A percentile compares a stretch with the other conserved stretches of the same genome.
Evolutionary conservation across 2,113 vertebrate genomes (phyloP).

Genomic region (Tachysurus vachellii): DNA sequence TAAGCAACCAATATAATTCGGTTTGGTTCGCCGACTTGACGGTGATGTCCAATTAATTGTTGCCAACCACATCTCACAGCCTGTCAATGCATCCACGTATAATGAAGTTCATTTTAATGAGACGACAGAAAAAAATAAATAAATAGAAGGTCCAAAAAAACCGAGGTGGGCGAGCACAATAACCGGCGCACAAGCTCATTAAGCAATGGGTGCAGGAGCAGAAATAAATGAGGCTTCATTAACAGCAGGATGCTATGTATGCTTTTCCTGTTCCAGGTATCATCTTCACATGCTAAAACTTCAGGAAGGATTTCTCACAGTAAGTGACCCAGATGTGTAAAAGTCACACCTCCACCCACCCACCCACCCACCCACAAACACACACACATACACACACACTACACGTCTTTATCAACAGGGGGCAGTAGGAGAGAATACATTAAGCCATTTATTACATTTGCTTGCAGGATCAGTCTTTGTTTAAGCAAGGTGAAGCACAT

Average conservation of each 20-base stretch:
- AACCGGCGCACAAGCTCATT: constrained; percentile 40
- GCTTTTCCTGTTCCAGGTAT: constrained; percentile 21
- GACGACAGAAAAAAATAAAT: constrained; percentile 8
- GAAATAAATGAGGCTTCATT: constrained; percentile 37
- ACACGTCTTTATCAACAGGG: constrained; percentile 52
- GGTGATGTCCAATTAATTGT: constrained; percentile 55
- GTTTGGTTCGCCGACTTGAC: constrained; percentile 36
- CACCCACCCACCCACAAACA: too few species aligned
- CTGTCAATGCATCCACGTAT: constrained; percentile 50
- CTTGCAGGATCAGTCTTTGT: constrained; percentile 2
- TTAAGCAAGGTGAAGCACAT: neutral
- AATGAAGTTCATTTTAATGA: constrained; percentile 55
- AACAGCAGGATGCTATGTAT: constrained; percentile 17
- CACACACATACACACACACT: too few species aligned
- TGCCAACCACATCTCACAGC: constrained; percentile 37
- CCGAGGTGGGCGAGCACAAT: constrained; percentile 14
- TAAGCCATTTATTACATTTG: neutral
- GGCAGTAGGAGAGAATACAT: constrained; percentile 59
- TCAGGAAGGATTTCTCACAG: constrained; percentile 2
- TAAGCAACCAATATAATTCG: constrained; percentile 46
- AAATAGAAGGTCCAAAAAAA: constrained; percentile 38
- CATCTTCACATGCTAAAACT: constrained; percentile 15
- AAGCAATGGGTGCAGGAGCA: constrained; percentile 41
- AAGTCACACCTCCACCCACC: neutral
- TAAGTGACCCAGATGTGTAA: neutral